These are phyloP conservation scores for Phrynocephalus vlangalii DNA, from an alignment of 2,797 vertebrate genomes.

Conservation along the genomic window DNA sequence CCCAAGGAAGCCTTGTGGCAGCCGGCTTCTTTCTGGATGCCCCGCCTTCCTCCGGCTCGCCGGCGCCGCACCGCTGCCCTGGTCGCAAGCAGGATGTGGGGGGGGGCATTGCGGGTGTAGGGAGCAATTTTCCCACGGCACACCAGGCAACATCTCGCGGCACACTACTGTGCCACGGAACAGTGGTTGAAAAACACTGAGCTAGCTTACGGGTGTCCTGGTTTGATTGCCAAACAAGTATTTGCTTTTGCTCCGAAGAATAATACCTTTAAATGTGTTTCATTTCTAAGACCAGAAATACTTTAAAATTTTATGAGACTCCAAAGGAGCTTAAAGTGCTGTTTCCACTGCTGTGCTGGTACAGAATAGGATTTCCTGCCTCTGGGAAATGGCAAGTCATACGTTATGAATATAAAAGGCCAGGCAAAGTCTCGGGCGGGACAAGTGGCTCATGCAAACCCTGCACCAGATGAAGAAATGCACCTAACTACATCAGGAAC, in stretches of 20 bases:
- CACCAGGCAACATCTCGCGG: no score
- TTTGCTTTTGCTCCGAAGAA: background rate
- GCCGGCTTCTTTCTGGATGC: no score
- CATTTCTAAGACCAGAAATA: background rate
- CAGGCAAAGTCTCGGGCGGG: background rate
- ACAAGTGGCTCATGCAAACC: conserved; percentile 24
- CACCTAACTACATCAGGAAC: background rate
- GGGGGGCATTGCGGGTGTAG: no score
- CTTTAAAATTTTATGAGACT: background rate
- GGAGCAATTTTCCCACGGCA: no score
- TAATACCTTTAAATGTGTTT: background rate
- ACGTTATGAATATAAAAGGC: background rate
- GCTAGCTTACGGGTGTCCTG: background rate
- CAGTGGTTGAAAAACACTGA: no score
- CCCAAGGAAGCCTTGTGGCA: no score
- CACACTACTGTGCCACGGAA: no score
- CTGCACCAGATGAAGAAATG: background rate
- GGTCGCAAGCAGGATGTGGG: no score
- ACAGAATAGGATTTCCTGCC: conserved; percentile 13
- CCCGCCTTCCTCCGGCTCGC: no score
- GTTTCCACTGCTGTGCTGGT: background rate
- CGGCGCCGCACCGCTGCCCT: no score
- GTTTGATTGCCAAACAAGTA: background rate
- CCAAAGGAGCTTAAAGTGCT: background rate
- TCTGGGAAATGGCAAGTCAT: background rate